phyloP scores from a whole-genome alignment of 2,113 vertebrate species.

The Alaudala cheleensis region DNA sequence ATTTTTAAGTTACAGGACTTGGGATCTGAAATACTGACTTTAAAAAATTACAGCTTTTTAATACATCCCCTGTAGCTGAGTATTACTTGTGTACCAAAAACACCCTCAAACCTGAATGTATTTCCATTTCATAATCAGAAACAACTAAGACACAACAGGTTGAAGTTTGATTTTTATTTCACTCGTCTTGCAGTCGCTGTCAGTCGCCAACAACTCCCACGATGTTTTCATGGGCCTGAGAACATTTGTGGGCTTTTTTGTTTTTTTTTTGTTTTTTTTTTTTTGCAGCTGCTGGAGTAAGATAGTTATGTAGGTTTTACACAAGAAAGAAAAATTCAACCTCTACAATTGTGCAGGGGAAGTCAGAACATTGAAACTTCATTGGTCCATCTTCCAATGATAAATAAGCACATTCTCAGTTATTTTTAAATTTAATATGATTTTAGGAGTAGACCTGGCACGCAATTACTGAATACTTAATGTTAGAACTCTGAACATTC shows the following conservation, averaged over 20 bases:
- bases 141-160: neutral
- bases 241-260: neutral
- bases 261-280: neutral
- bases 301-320: neutral
- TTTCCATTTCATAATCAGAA: neutral
- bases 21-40: neutral
- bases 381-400: neutral
- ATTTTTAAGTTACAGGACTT: neutral
- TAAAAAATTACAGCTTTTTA: neutral
- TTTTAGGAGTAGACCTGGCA: neutral
- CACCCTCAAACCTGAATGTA: neutral
- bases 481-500: neutral
- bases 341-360: neutral
- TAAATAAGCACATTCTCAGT: neutral
- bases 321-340: neutral
- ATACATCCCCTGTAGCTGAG: neutral
- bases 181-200: neutral
- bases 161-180: neutral
- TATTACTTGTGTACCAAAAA: neutral
- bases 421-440: neutral
- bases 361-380: neutral
- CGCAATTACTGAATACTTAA: neutral
- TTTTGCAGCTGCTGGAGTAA: neutral
- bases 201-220: neutral
- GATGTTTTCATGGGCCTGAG: neutral